These are phyloP conservation scores for Magallana gigas DNA, from an alignment of 1,140 invertebrate species.

Conservation along the genomic window DNA sequence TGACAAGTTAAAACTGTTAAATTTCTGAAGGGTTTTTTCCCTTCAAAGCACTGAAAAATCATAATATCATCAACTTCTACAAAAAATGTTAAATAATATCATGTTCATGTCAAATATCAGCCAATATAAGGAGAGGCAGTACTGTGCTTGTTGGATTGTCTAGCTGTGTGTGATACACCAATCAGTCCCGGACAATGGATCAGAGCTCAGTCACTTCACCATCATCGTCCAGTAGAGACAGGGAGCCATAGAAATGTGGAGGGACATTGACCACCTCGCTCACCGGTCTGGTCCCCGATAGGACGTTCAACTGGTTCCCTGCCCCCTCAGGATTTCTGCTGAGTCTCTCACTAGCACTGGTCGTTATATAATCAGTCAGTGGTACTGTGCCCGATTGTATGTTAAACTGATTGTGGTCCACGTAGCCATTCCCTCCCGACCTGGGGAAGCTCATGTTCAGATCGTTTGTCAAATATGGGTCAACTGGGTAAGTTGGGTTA, in stretches of 20 bases:
- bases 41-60: no score
- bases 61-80: no score
- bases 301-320: constrained; percentile 45
- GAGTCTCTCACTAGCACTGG: constrained; percentile 15
- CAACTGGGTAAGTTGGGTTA: not conserved
- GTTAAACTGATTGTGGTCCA: constrained; percentile 17
- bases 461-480: not conserved
- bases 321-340: not conserved
- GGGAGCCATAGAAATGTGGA: constrained; percentile 56
- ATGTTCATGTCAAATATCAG: no score
- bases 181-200: no score
- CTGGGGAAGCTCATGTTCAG: constrained; percentile 13
- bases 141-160: no score
- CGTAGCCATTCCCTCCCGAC: not conserved
- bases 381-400: not conserved
- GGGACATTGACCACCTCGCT: constrained; percentile 56
- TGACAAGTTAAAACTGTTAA: no score
- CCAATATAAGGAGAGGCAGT: no score
- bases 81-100: no score
- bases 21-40: no score
- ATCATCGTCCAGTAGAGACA: constrained; percentile 51
- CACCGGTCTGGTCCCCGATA: constrained; percentile 44
- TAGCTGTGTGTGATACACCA: no score
- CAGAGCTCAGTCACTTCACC: constrained; percentile 53
- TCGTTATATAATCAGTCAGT: not conserved